Percentiles rank a stretch among this genome's conserved stretches.
Conservation (phyloP, 2,888 invertebrate genomes). For the Eristalis arbustorum region DNA sequence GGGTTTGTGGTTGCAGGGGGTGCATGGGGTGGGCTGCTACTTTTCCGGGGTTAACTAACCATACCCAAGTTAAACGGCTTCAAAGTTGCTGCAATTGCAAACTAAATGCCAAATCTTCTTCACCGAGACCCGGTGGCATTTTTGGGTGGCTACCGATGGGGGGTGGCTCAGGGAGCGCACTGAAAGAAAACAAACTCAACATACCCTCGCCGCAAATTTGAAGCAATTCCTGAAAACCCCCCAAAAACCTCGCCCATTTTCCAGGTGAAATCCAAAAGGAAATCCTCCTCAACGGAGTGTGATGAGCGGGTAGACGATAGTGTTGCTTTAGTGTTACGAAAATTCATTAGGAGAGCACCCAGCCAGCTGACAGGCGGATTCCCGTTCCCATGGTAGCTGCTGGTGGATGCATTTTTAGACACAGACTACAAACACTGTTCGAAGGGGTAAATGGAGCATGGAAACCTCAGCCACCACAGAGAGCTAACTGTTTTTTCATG, state of each 20-base stretch:
- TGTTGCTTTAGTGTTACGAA: constrained; percentile 50
- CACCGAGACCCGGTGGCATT: not conserved
- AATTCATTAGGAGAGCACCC: constrained; percentile 45
- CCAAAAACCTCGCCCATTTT: not conserved
- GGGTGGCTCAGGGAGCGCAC: not conserved
- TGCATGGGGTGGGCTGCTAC: not conserved
- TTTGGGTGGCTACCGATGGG: too few species aligned
- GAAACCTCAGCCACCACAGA: not conserved
- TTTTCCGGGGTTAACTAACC: constrained; percentile 14
- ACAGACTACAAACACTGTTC: not conserved
- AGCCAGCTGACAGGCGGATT: constrained; percentile 47
- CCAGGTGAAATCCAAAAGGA: not conserved
- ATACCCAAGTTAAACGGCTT: constrained; percentile 2
- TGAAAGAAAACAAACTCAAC: constrained; percentile 13
- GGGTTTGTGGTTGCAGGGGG: not conserved
- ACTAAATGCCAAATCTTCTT: constrained; percentile 44
- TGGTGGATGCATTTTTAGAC: not conserved
- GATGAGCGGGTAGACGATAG: not conserved
- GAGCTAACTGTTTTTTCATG: not conserved
- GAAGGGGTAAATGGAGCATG: not conserved
- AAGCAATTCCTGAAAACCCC: not conserved
- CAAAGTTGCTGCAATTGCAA: constrained; percentile 29
- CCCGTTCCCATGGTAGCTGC: constrained; percentile 7
- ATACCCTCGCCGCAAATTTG: constrained; percentile 10
- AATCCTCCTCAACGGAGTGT: too few species aligned